phyloP scores from a whole-genome alignment of 2,888 invertebrate species.

The Mermis nigrescens region DNA sequence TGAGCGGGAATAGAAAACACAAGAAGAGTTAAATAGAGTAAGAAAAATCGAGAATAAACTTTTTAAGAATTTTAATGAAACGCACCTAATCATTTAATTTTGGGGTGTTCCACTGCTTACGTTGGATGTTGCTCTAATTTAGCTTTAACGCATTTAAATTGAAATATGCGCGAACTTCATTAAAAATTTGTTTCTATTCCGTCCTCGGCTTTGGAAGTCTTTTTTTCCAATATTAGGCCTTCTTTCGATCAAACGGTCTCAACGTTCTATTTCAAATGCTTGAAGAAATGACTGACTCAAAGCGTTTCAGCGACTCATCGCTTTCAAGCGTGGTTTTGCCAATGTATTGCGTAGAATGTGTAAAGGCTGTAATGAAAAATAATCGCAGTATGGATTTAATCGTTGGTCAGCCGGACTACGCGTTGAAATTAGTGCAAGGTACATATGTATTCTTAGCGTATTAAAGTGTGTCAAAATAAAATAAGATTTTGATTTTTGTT shows the following conservation, averaged over 20 bases:
- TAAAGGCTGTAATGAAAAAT: conserved; percentile 4
- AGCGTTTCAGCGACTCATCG: background rate
- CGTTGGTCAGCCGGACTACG: background rate
- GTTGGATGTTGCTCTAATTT: no score
- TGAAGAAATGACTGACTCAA: conserved; percentile 1
- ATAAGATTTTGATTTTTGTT: no score
- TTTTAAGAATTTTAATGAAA: no score
- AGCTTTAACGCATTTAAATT: no score
- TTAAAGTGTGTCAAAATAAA: no score
- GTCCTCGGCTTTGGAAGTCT: background rate
- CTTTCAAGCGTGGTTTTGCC: background rate
- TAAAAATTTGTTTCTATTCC: no score
- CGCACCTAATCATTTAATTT: no score
- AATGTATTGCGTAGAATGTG: conserved; percentile 4
- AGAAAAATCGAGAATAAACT: no score
- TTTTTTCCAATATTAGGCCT: background rate
- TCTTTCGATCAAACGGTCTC: background rate
- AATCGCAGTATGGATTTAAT: background rate
- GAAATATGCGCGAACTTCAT: no score
- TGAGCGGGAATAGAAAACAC: no score
- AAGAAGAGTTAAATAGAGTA: no score
- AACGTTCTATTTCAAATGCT: conserved; percentile 6
- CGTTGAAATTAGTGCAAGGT: background rate
- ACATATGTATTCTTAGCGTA: background rate
- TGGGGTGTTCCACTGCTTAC: no score